phyloP scores from a whole-genome alignment of 2,113 vertebrate species.

The Scalopus aquaticus region DNA sequence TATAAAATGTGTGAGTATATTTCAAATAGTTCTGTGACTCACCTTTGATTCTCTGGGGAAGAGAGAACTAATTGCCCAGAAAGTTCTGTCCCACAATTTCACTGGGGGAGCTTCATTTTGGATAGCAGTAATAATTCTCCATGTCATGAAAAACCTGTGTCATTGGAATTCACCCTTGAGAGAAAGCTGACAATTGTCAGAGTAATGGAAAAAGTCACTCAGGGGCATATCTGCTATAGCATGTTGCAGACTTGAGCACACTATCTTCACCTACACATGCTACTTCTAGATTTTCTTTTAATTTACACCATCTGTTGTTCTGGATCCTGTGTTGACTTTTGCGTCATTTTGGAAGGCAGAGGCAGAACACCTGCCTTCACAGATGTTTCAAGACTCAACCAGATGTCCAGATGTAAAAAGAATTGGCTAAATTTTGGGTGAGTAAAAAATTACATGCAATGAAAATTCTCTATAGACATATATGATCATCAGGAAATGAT shows the following conservation, averaged over 20 bases:
- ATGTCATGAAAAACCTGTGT: slow-evolving; percentile 23
- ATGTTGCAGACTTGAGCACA: neutral
- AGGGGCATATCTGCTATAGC: neutral
- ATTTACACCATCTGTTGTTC: slow-evolving; percentile 43
- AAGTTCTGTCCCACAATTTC: neutral
- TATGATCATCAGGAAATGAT: neutral
- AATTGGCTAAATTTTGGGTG: neutral
- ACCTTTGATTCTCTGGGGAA: slow-evolving; percentile 5
- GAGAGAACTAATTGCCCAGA: neutral
- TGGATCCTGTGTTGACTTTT: slow-evolving; percentile 22
- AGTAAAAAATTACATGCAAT: neutral
- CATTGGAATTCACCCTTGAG: slow-evolving; percentile 31
- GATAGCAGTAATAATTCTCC: slow-evolving; percentile 52
- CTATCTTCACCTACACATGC: neutral
- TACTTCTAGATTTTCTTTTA: slow-evolving; percentile 29
- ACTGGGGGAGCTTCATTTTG: neutral
- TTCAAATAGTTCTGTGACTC: neutral
- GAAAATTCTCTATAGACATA: neutral
- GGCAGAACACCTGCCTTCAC: slow-evolving; percentile 52
- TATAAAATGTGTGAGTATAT: neutral
- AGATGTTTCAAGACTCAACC: slow-evolving; percentile 20
- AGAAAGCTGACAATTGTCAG: slow-evolving; percentile 47
- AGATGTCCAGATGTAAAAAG: slow-evolving; percentile 14
- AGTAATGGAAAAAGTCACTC: slow-evolving; percentile 64
- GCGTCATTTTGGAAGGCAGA: slow-evolving; percentile 22